Percentiles rank a stretch among this genome's conserved stretches.
These are phyloP conservation scores for Eulemur albifrons DNA, from an alignment of 2,797 vertebrate genomes.

Conservation along the genomic window DNA sequence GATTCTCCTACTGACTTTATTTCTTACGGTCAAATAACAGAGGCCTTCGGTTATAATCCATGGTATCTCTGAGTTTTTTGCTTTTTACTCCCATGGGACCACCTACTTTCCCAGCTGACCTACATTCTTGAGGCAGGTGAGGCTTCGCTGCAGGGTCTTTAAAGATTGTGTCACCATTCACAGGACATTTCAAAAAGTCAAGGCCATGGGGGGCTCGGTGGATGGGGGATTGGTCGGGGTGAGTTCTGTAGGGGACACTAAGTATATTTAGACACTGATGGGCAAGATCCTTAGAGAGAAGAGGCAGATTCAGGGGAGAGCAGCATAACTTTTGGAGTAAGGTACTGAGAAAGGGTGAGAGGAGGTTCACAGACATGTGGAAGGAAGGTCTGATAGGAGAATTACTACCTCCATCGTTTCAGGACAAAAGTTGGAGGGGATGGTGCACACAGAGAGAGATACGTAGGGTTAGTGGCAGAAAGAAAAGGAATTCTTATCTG, in stretches of 20 bases:
- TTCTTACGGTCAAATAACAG: neutral
- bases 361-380: neutral
- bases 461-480: neutral
- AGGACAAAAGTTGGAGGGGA: neutral
- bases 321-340: fast-evolving
- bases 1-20: neutral
- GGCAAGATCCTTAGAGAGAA: neutral
- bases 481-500: neutral
- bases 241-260: neutral
- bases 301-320: neutral
- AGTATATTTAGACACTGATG: neutral
- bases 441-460: too few relatives aligned
- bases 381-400: neutral
- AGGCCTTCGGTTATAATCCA: neutral
- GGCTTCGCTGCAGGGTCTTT: neutral
- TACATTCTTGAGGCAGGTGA: neutral
- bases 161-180: neutral
- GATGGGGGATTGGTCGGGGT: neutral
- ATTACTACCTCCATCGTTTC: neutral
- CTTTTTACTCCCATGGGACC: neutral
- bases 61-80: neutral
- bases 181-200: neutral
- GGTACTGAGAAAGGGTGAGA: neutral
- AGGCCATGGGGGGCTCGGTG: neutral
- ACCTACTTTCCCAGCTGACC: neutral